Evolutionary conservation across 2,888 invertebrate genomes (phyloP), one percentile per base, ranked within the genome.

Genomic region (Leptopilina myrica): DNA sequence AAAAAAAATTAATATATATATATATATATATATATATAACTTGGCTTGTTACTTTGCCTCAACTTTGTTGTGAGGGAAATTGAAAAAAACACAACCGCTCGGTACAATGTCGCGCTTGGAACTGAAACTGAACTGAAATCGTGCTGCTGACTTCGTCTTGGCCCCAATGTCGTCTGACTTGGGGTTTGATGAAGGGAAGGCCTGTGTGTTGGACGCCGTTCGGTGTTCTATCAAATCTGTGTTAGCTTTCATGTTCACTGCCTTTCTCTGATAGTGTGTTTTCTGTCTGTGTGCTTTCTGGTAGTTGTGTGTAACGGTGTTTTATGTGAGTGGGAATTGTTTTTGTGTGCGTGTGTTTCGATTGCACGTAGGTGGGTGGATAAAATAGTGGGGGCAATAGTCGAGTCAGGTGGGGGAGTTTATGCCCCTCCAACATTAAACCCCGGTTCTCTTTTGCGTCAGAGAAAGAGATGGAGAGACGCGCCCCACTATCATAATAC

Each of bases 131-230:
- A 49, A 49, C 49, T 49, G 49, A 49, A 49, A 82, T 87, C 84
- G 84, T 85, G 86, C 84, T 87, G 87, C 85, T 87, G 88, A 87
- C 85, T 86, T 84, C 78, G 81, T 85, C 86, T 79, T 83, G 87
- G 87, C 88, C 88, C 87, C 88, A 88, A 89, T 89, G 88, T 90
- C 89, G 88, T 86, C 87, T 86, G 86, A 85, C 84, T 86, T 64
- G 49, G 12, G 86, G 85, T 85, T 86, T 85, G 85, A 85, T 82
- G 85, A 82, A 84, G 82, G 82, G 85, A 82, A 83, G 85, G 85
- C 85, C 33, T 84, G 83, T 65, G 73, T 56, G 83, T 65, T 56
- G 78, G 78, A 75, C 78, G 80, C 76, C 76, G 67, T 56, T 49
- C 66, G 43, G 43, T 43, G 43, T 43, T 69, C 43, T 77, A 64